Evolutionary conservation across 2,797 vertebrate species (phyloP).

Genomic region (Diplodus puntazzo): DNA sequence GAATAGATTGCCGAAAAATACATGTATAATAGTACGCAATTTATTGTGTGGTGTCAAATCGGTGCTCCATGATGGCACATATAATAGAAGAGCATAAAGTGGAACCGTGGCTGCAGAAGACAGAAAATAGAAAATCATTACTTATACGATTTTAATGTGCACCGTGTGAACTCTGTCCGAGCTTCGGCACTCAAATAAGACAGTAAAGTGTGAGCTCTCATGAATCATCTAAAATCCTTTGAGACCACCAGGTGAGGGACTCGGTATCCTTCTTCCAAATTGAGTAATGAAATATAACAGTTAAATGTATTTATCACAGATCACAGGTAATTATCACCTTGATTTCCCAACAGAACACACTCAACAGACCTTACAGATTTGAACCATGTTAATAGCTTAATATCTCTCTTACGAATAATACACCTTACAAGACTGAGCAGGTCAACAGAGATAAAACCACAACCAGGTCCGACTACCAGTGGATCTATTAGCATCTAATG

Average conservation of each 20-base stretch:
- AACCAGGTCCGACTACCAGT: background rate
- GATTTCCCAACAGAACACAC: background rate
- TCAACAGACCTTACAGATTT: background rate
- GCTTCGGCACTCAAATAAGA: background rate
- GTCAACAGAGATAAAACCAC: conserved; percentile 1
- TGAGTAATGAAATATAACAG: background rate
- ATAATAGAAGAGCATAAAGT: background rate
- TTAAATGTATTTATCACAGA: background rate
- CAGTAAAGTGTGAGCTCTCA: background rate
- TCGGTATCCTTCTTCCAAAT: background rate
- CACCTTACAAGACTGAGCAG: background rate
- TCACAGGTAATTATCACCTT: background rate
- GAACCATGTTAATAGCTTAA: background rate
- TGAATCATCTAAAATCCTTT: background rate
- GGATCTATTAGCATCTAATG: background rate
- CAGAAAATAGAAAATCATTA: background rate
- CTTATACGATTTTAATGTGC: background rate
- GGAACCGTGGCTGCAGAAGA: background rate
- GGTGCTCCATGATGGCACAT: background rate
- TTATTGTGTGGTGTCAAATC: conserved; percentile 10
- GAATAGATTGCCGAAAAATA: conserved; percentile 13
- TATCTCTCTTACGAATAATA: background rate
- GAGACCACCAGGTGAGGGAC: background rate
- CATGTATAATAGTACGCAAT: background rate
- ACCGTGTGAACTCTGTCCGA: background rate